These are phyloP conservation scores for Parnassius orleans DNA, from an alignment of 2,888 invertebrate species.

Conservation along the genomic window DNA sequence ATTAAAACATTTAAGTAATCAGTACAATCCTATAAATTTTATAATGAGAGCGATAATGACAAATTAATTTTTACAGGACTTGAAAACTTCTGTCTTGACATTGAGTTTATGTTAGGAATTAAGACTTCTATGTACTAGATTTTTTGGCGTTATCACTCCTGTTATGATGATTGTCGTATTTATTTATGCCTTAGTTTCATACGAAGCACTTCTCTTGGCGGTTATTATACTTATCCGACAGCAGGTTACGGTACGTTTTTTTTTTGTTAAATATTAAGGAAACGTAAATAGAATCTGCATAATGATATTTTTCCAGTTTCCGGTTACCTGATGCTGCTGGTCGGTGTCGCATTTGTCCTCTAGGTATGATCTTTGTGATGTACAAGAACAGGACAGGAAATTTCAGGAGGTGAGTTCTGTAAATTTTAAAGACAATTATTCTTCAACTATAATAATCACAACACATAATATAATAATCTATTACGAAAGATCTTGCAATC, in stretches of 20 bases:
- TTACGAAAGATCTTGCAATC: too few relatives aligned
- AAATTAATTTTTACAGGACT: constrained; percentile 46
- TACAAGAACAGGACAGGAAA: constrained; percentile 50
- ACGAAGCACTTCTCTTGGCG: constrained; percentile 82
- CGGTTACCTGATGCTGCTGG: constrained; percentile 60
- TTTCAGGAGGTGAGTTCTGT: constrained; percentile 45
- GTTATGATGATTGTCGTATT: constrained; percentile 85
- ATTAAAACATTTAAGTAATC: neutral
- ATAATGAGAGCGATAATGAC: neutral
- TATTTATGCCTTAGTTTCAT: constrained; percentile 84
- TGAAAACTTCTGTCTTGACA: constrained; percentile 80
- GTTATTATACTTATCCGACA: constrained; percentile 78
- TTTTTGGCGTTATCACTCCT: constrained; percentile 86
- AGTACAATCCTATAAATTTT: neutral
- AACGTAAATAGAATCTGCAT: neutral
- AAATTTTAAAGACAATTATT: too few relatives aligned
- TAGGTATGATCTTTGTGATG: constrained; percentile 47
- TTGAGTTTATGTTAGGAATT: constrained; percentile 89
- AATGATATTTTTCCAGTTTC: constrained; percentile 46
- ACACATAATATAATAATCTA: too few relatives aligned
- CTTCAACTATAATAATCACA: too few relatives aligned
- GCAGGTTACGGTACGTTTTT: constrained; percentile 80
- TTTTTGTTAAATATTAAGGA: neutral
- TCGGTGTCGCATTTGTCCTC: constrained; percentile 57
- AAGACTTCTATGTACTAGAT: constrained; percentile 88